Conservation (phyloP, 2,888 invertebrate genomes). For the Euphydryas editha region DNA sequence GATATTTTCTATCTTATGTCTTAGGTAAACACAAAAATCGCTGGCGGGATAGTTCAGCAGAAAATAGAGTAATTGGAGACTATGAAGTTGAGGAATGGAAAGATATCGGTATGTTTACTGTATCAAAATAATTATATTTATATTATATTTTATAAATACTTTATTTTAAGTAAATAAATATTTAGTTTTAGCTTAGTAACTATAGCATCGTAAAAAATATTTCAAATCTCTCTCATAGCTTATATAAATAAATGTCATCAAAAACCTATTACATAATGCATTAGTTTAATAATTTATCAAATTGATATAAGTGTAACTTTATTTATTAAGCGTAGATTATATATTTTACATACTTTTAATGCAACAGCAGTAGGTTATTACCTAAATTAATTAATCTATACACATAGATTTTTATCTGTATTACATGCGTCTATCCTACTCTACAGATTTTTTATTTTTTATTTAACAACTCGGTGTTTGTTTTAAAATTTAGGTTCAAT, state of each 20-base stretch:
- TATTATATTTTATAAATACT: background rate
- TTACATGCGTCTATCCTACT: too few relatives aligned
- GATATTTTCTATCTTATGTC: conserved; percentile 38
- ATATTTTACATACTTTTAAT: too few relatives aligned
- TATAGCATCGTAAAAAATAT: background rate
- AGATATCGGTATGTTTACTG: conserved; percentile 83
- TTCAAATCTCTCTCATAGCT: too few relatives aligned
- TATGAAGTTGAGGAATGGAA: conserved; percentile 90
- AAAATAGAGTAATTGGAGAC: conserved; percentile 86
- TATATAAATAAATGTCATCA: background rate
- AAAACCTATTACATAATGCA: background rate
- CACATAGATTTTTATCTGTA: too few relatives aligned
- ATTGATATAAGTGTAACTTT: background rate
- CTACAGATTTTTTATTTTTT: too few relatives aligned
- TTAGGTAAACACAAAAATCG: conserved; percentile 84
- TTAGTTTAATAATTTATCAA: background rate
- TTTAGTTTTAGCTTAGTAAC: background rate
- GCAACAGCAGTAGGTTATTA: too few relatives aligned
- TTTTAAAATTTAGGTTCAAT: too few relatives aligned
- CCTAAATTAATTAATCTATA: too few relatives aligned
- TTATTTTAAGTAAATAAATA: background rate
- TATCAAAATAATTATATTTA: background rate
- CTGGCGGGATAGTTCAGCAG: conserved; percentile 81
- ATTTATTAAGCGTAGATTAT: too few relatives aligned
- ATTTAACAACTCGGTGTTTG: too few relatives aligned